A percentile compares a stretch with the other conserved stretches of the same genome.
Conservation (phyloP, 2,113 vertebrate genomes). For the Spilogale gracilis region DNA sequence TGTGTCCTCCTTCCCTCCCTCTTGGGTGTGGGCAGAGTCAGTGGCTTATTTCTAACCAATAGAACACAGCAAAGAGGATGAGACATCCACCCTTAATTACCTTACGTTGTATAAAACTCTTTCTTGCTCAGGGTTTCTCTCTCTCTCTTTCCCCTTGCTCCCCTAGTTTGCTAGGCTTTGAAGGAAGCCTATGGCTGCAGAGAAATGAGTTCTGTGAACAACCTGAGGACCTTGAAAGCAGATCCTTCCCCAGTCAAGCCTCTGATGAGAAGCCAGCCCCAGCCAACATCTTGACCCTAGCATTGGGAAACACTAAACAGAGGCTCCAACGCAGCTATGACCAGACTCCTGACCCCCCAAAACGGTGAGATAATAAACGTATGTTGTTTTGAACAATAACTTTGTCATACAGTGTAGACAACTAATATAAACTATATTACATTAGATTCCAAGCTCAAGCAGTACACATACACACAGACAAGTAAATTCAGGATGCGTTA, state of each 20-base stretch:
- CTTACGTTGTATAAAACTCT: background rate
- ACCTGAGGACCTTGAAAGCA: background rate
- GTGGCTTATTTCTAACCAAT: background rate
- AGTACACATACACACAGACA: background rate
- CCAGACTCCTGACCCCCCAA: background rate
- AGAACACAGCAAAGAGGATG: background rate
- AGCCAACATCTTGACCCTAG: background rate
- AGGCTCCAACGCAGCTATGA: background rate
- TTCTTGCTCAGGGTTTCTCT: background rate
- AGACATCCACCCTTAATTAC: background rate
- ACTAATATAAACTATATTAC: background rate
- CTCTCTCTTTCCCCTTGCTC: background rate
- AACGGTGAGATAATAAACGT: background rate
- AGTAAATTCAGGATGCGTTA: background rate
- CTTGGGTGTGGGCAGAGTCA: background rate
- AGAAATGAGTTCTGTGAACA: background rate
- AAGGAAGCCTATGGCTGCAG: background rate
- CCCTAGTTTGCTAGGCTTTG: background rate
- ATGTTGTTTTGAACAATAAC: background rate
- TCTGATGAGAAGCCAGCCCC: background rate
- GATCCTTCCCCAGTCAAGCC: background rate
- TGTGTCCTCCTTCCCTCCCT: rapidly evolving
- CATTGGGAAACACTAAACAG: too few species aligned
- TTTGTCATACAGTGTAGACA: background rate
- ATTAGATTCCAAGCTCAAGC: background rate